Evolutionary conservation across 2,888 invertebrate species (phyloP).

Genomic region (Graphium colonna): DNA sequence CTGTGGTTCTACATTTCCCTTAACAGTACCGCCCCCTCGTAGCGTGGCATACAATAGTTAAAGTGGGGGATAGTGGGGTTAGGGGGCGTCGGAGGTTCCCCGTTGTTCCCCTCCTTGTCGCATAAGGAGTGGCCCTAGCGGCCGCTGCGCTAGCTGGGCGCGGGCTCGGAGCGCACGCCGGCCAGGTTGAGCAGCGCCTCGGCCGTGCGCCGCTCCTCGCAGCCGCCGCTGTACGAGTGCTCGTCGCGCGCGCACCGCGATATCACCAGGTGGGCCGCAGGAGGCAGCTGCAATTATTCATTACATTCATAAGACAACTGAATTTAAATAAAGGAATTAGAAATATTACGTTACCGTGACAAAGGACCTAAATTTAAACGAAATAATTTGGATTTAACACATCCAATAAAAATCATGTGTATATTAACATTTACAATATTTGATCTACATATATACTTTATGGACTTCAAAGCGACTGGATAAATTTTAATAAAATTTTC

Average conservation of each 20-base stretch:
- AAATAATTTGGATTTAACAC: too few relatives aligned
- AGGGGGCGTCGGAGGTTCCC: slow-evolving; percentile 25
- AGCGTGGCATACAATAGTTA: too few relatives aligned
- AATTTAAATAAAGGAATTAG: too few relatives aligned
- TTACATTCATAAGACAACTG: neutral
- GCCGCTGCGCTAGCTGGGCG: slow-evolving; percentile 33
- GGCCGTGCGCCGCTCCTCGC: slow-evolving; percentile 72
- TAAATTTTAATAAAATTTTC: too few relatives aligned
- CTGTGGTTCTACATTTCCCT: too few relatives aligned
- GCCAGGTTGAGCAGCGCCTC: slow-evolving; percentile 74
- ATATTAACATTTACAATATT: too few relatives aligned
- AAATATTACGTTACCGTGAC: too few relatives aligned
- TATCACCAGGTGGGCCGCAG: slow-evolving; percentile 82
- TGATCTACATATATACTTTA: too few relatives aligned
- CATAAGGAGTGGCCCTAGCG: neutral
- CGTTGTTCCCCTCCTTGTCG: neutral
- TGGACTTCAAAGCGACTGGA: too few relatives aligned
- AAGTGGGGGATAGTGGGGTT: slow-evolving; percentile 9
- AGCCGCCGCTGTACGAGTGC: slow-evolving; percentile 92
- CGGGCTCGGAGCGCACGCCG: slow-evolving; percentile 51
- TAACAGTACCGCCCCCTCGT: too few relatives aligned
- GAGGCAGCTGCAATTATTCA: slow-evolving; percentile 52
- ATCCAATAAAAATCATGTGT: too few relatives aligned
- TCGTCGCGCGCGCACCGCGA: slow-evolving; percentile 95
- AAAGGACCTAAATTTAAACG: too few relatives aligned